Evolutionary conservation across 2,888 invertebrate species (phyloP).

Genomic region (Ecliptopera silaceata): DNA sequence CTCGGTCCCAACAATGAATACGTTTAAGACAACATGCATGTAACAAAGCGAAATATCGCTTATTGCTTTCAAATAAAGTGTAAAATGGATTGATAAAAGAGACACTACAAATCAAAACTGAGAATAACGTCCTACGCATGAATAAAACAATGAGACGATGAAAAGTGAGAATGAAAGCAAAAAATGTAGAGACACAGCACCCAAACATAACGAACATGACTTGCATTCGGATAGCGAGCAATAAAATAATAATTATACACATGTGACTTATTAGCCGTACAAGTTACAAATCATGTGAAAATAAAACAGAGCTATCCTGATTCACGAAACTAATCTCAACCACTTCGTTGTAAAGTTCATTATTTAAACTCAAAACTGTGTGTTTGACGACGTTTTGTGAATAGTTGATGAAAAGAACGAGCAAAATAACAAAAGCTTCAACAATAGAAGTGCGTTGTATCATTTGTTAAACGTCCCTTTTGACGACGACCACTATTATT

Average conservation of each 20-base stretch:
- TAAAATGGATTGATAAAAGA: constrained; percentile 47
- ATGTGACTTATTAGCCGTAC: constrained; percentile 79
- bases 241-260: constrained; percentile 82
- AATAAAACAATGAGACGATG: constrained; percentile 63
- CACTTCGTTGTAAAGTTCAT: constrained; percentile 9
- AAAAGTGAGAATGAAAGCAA: constrained; percentile 57
- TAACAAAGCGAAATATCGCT: constrained; percentile 34
- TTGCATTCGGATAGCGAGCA: constrained; percentile 71
- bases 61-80: constrained; percentile 45
- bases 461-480: constrained; percentile 82
- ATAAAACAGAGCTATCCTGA: constrained; percentile 47
- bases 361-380: constrained; percentile 7
- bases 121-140: constrained; percentile 62
- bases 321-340: constrained; percentile 30
- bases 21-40: constrained; percentile 21
- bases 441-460: constrained; percentile 79
- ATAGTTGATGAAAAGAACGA: constrained; percentile 52
- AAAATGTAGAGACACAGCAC: constrained; percentile 54
- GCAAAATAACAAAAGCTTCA: constrained; percentile 77
- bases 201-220: constrained; percentile 69
- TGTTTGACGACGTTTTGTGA: constrained; percentile 47
- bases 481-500: constrained; percentile 79
- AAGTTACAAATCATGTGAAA: constrained; percentile 63
- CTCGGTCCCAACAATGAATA: constrained; percentile 39
- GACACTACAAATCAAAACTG: constrained; percentile 55